Evolutionary conservation across 2,113 vertebrate species (phyloP).

Genomic region (Oreocharis arfaki): DNA sequence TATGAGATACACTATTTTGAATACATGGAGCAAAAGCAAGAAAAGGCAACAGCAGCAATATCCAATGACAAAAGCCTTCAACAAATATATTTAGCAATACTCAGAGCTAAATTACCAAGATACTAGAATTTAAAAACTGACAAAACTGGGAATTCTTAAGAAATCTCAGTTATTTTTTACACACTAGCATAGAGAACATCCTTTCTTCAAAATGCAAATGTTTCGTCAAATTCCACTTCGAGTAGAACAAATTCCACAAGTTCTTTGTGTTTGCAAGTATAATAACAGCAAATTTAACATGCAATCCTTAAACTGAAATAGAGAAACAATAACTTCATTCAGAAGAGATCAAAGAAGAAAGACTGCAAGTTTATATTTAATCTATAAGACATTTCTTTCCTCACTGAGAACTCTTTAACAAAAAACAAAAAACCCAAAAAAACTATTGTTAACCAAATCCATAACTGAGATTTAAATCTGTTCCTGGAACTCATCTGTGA

Average conservation of each 20-base stretch:
- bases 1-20: neutral
- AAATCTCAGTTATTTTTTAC: neutral
- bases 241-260: neutral
- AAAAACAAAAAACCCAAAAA: neutral
- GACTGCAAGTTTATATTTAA: neutral
- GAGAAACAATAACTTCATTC: neutral
- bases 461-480: neutral
- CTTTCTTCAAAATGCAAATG: neutral
- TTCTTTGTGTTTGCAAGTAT: neutral
- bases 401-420: neutral
- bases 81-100: neutral
- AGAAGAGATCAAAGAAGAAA: neutral
- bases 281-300: neutral
- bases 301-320: neutral
- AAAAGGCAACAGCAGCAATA: neutral
- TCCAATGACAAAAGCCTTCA: neutral
- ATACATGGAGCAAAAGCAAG: neutral
- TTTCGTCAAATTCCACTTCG: neutral
- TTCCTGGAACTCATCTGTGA: neutral
- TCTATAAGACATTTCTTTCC: neutral
- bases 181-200: neutral
- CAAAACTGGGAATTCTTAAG: neutral
- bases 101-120: neutral
- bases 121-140: neutral
- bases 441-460: neutral